Evolutionary conservation across 2,113 vertebrate genomes (phyloP).

Genomic region (Chamaetylas fuelleborni): DNA sequence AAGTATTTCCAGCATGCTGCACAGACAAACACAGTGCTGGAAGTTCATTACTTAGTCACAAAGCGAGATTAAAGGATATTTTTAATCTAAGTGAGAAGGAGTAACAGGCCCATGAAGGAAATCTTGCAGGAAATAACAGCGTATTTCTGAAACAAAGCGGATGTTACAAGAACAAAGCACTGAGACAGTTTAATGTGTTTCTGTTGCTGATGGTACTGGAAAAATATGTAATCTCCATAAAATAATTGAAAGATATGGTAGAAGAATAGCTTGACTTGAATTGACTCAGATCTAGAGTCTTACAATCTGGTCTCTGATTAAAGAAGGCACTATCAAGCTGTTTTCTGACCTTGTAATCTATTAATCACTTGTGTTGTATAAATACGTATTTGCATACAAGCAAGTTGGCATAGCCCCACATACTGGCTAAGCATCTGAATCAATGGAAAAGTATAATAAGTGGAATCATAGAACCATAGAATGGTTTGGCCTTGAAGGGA

Average conservation of each 20-base stretch:
- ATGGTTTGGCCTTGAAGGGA: not conserved
- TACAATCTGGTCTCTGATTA: not conserved
- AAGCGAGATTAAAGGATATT: not conserved
- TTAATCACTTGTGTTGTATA: not conserved
- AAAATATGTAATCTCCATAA: not conserved
- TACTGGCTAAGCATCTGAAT: not conserved
- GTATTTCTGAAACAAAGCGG: not conserved
- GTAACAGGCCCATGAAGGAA: not conserved
- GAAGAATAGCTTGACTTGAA: not conserved
- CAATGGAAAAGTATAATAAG: not conserved
- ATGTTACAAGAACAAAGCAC: not conserved
- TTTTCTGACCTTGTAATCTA: not conserved
- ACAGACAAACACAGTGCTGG: not conserved
- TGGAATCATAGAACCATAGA: too few relatives aligned
- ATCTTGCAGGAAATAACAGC: not conserved
- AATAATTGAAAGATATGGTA: not conserved
- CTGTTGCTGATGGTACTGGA: not conserved
- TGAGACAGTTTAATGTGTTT: not conserved
- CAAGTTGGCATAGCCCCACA: not conserved
- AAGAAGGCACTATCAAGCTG: not conserved
- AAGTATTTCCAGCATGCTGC: not conserved
- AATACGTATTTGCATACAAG: not conserved
- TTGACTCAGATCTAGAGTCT: not conserved
- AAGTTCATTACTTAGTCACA: not conserved
- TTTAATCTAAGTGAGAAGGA: not conserved